Conservation (phyloP, 2,113 vertebrate species). For the Corydoras sp. region DNA sequence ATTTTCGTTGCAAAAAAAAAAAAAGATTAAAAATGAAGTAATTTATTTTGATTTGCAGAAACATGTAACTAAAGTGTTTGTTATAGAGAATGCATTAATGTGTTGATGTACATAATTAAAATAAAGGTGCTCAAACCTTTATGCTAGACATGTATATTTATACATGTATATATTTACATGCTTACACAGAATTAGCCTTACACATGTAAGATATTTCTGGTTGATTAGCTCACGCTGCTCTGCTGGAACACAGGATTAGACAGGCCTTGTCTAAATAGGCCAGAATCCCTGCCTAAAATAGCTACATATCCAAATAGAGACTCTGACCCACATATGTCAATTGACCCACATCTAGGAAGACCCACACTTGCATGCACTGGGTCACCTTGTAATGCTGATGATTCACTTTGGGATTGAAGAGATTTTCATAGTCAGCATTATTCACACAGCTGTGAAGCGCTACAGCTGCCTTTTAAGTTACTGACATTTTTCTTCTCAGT, state of each 20-base stretch:
- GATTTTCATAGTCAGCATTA: not conserved
- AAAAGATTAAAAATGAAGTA: no score
- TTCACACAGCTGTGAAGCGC: not conserved
- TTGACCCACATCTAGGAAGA: slow-evolving; percentile 56
- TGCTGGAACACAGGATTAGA: slow-evolving; percentile 1
- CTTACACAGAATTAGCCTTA: no score
- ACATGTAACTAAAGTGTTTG: no score
- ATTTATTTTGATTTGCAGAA: no score
- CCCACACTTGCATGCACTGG: slow-evolving; percentile 35
- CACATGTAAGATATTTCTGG: slow-evolving; percentile 9
- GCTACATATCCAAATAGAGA: slow-evolving; percentile 45
- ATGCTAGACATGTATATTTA: no score
- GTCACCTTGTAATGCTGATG: slow-evolving; percentile 16
- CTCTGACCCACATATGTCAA: slow-evolving; percentile 57
- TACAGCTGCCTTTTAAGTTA: not conserved
- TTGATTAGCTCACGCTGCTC: not conserved
- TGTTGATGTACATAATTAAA: no score
- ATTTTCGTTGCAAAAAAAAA: no score
- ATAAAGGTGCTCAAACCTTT: no score
- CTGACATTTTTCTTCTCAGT: not conserved
- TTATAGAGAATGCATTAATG: no score
- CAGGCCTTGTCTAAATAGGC: slow-evolving; percentile 34
- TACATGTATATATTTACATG: no score
- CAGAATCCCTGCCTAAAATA: slow-evolving; percentile 53
- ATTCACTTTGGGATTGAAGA: not conserved